These are phyloP conservation scores for Panagrolaimus sp. DNA, from an alignment of 1,140 invertebrate species.

Conservation along the genomic window DNA sequence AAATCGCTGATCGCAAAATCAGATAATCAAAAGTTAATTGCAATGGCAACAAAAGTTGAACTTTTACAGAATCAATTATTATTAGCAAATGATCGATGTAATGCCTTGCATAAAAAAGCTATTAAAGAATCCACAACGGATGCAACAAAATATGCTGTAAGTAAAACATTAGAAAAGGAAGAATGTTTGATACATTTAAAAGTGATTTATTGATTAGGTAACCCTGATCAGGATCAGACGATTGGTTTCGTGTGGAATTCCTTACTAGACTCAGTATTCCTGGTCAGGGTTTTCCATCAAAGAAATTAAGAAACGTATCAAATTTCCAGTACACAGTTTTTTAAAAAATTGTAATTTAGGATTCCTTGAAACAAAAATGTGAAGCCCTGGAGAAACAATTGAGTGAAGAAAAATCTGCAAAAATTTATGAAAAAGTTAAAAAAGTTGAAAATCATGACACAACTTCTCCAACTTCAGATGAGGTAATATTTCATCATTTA, in stretches of 20 bases:
- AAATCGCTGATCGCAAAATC: constrained; percentile 55
- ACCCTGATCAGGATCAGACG: too few species aligned
- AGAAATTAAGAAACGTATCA: too few species aligned
- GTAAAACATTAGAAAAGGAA: background rate
- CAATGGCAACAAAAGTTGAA: constrained; percentile 55
- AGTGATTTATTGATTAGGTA: too few species aligned
- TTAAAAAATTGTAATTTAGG: constrained; percentile 22
- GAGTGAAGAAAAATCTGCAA: constrained; percentile 41
- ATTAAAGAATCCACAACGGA: constrained; percentile 23
- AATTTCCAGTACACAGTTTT: too few species aligned
- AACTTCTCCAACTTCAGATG: constrained; percentile 42
- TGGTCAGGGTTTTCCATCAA: too few species aligned
- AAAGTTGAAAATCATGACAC: constrained; percentile 20
- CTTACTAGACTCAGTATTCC: too few species aligned
- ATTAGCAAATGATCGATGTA: constrained; percentile 47
- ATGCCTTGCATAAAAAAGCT: constrained; percentile 49
- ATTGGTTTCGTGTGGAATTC: too few species aligned
- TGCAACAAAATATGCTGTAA: constrained; percentile 26
- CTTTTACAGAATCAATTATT: constrained; percentile 48
- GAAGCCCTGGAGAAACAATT: constrained; percentile 50
- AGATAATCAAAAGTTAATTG: constrained; percentile 54
- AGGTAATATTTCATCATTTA: constrained; percentile 28
- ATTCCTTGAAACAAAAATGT: constrained; percentile 38
- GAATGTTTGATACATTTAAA: constrained; percentile 26
- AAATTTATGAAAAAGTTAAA: constrained; percentile 30